These are phyloP conservation scores for Chondrosia reniformis DNA, from an alignment of 37 sponge, comb jelly and placozoan species.

Conservation along the genomic window DNA sequence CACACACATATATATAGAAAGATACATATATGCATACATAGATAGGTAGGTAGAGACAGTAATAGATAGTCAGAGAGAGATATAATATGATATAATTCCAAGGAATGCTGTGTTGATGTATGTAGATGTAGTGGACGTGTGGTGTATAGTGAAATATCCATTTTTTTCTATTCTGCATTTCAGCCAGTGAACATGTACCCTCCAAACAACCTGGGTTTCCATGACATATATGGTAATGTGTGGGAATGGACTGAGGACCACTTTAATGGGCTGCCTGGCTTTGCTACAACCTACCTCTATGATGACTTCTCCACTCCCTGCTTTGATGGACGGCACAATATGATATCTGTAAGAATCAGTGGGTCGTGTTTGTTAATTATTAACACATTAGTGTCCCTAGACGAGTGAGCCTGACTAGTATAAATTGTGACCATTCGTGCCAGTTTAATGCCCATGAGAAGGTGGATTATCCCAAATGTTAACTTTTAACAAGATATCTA, in stretches of 20 bases:
- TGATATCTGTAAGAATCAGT: slow-evolving; percentile 55
- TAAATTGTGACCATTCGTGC: no score
- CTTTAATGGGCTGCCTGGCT: slow-evolving; percentile 85
- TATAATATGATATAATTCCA: background rate
- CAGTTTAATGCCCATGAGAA: no score
- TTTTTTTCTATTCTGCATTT: background rate
- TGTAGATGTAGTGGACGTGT: background rate
- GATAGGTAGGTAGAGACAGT: background rate
- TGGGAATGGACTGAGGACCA: slow-evolving; percentile 95
- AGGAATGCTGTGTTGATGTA: background rate
- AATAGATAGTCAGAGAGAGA: no score
- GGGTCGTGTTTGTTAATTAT: no score
- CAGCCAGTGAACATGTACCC: slow-evolving; percentile 82
- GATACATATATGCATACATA: background rate
- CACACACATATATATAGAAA: background rate
- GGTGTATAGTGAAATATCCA: background rate
- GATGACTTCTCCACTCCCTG: slow-evolving; percentile 89
- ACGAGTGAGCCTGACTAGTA: no score
- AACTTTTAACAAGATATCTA: no score
- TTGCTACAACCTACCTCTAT: slow-evolving; percentile 68
- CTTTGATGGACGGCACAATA: slow-evolving; percentile 81
- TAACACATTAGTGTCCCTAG: no score
- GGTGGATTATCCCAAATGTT: no score
- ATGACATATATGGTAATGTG: slow-evolving; percentile 85
- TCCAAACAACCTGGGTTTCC: slow-evolving; percentile 65